Conservation (phyloP, 2,797 vertebrate genomes). For the Tenualosa thibaudeaui region DNA sequence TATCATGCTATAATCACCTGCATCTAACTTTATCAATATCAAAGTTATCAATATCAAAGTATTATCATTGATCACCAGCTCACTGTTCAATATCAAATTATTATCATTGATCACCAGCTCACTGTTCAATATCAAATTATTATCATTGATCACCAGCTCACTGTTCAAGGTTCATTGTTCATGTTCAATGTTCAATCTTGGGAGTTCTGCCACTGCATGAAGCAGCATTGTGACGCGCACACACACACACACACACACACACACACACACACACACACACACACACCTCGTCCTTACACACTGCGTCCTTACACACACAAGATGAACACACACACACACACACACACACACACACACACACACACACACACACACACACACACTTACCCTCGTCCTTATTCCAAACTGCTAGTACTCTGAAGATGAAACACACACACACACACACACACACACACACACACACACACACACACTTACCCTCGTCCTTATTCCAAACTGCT, state of each 20-base stretch:
- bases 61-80: too few species aligned
- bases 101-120: too few species aligned
- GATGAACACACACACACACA: slow-evolving; percentile 20
- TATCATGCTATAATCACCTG: too few species aligned
- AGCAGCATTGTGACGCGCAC: not conserved
- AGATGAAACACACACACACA: slow-evolving; percentile 79
- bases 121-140: too few species aligned
- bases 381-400: slow-evolving; percentile 91
- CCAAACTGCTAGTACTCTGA: slow-evolving; percentile 94
- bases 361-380: not conserved
- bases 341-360: slow-evolving; percentile 62
- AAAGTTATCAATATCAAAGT: too few species aligned
- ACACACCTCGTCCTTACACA: not conserved
- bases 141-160: too few species aligned
- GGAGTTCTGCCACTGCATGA: too few species aligned
- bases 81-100: too few species aligned
- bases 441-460: slow-evolving; percentile 51
- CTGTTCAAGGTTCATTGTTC: too few species aligned
- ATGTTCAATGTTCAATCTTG: too few species aligned
- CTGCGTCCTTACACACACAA: slow-evolving; percentile 62
- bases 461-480: slow-evolving; percentile 75
- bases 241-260: slow-evolving; percentile 35
- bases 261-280: slow-evolving; percentile 28
- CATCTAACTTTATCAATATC: too few species aligned
- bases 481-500: slow-evolving; percentile 96